Conservation (phyloP, 2,113 vertebrate species). For the Lontra canadensis region DNA sequence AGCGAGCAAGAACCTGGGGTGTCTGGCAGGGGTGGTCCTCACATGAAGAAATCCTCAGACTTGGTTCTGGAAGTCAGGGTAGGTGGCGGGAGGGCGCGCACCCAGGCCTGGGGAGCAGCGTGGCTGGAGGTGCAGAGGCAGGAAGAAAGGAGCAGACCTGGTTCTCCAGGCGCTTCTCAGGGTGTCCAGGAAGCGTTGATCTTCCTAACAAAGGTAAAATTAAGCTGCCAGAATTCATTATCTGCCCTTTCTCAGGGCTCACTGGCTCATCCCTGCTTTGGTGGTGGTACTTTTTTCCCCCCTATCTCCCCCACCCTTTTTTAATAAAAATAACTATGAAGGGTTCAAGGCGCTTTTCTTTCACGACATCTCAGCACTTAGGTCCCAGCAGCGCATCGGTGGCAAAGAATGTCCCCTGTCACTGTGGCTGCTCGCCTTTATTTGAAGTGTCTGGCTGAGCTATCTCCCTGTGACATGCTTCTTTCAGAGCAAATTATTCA, state of each 20-base stretch:
- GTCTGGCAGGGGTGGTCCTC: not conserved
- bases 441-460: constrained; percentile 77
- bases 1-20: not conserved
- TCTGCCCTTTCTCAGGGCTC: not conserved
- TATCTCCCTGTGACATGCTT: constrained; percentile 74
- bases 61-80: not conserved
- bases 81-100: not conserved
- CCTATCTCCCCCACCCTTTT: not conserved
- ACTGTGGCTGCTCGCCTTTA: constrained; percentile 72
- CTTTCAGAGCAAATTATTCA: constrained; percentile 82
- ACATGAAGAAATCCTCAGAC: fast-evolving
- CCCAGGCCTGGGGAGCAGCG: fast-evolving
- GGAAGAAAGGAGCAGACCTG: not conserved
- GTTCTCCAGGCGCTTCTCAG: not conserved
- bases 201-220: not conserved
- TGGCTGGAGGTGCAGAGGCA: not conserved
- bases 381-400: constrained; percentile 46
- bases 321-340: constrained; percentile 72
- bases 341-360: constrained; percentile 68
- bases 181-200: not conserved
- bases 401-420: constrained; percentile 76
- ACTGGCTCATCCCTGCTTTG: not conserved
- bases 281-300: not conserved
- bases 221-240: not conserved
- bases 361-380: constrained; percentile 68